Conservation (phyloP, 2,797 vertebrate species). For the Pogoniulus pusillus region DNA sequence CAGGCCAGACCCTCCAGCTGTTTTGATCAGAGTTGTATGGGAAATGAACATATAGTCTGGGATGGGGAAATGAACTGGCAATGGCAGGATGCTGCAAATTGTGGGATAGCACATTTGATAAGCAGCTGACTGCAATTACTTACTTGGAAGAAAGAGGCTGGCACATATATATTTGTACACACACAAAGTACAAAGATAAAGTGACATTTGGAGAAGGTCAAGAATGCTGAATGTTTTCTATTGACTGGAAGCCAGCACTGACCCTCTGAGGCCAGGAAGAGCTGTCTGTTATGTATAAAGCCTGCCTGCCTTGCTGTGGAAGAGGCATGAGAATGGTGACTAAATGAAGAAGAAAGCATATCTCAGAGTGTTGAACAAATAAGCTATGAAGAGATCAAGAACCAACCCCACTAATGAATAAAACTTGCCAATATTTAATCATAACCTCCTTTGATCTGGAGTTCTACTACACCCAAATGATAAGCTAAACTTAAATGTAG, state of each 20-base stretch:
- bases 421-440: neutral
- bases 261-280: rapidly evolving
- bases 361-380: neutral
- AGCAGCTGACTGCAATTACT: neutral
- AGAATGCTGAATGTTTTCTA: neutral
- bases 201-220: neutral
- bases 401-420: neutral
- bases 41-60: neutral
- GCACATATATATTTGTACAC: neutral
- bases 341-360: neutral
- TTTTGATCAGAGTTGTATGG: neutral
- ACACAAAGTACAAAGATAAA: neutral
- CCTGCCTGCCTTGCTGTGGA: neutral
- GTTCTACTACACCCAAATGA: neutral
- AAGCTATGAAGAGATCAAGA: neutral
- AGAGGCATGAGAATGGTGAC: neutral
- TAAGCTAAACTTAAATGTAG: neutral
- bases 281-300: neutral
- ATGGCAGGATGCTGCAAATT: neutral
- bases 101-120: neutral
- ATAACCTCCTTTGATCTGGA: neutral
- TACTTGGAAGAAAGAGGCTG: neutral
- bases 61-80: neutral
- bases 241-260: neutral
- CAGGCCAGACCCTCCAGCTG: slow-evolving; percentile 1